Evolutionary conservation across 2,113 vertebrate genomes (phyloP).

Genomic region (Trichomycterus rosablanca): DNA sequence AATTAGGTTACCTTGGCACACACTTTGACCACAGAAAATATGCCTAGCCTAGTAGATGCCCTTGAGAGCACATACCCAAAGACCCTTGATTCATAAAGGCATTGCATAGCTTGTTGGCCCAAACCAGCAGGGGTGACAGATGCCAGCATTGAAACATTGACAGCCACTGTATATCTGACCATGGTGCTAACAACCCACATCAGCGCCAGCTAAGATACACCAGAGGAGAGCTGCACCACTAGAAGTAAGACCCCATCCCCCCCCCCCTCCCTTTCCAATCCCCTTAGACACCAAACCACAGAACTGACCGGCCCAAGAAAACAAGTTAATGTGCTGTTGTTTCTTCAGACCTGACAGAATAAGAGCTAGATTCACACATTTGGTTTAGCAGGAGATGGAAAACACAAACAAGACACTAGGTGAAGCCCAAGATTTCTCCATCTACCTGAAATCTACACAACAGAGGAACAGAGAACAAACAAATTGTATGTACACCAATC

Average conservation of each 20-base stretch:
- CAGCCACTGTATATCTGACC: slow-evolving; percentile 27
- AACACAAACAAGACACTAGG: not conserved
- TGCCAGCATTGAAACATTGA: slow-evolving; percentile 38
- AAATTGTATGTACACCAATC: no score
- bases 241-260: no score
- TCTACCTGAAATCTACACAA: no score
- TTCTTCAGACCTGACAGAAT: not conserved
- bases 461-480: no score
- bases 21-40: slow-evolving; percentile 17
- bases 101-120: slow-evolving; percentile 23
- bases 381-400: not conserved
- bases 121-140: slow-evolving; percentile 1
- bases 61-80: slow-evolving; percentile 34
- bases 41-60: slow-evolving; percentile 21
- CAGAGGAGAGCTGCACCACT: slow-evolving; percentile 33
- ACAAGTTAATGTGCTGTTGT: slow-evolving; percentile 13
- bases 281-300: slow-evolving; percentile 16
- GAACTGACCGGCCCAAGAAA: slow-evolving; percentile 6
- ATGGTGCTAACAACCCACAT: slow-evolving; percentile 43
- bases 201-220: slow-evolving; percentile 30
- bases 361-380: not conserved
- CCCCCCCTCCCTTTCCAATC: not conserved
- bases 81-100: slow-evolving; percentile 25
- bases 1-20: slow-evolving; percentile 18
- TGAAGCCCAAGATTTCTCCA: not conserved